Evolutionary conservation across 2,797 vertebrate species (phyloP), one percentile per base, ranked within the genome.

Genomic region (Glyptemys insculpta): DNA sequence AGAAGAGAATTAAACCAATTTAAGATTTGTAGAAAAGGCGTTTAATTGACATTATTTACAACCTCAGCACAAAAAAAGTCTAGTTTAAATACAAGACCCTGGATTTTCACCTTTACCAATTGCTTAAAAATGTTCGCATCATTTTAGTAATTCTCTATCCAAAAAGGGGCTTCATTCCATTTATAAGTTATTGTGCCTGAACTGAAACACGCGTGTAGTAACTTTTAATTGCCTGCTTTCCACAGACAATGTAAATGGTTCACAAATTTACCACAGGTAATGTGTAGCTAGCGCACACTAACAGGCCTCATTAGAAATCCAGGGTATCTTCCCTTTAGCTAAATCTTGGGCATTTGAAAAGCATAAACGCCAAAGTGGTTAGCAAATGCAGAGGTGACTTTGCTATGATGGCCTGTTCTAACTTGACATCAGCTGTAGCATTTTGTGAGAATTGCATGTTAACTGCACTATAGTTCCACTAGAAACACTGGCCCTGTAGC

Each of bases 11-110:
- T 54, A 86, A 92, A 19, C 31, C 34, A 89, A 50, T 56, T 88
- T 31, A 47, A 83, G 59, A 87, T 91, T 81, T 72, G 65, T 53
- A 5, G 15, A 37, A 57, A 90, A 80, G 31, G 85, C 85, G 78
- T 97, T 93, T 56, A 97, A 95, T 85, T 85, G 16, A 57, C 44
- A 21, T 91, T 92, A 88, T 94, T 87, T 89, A 92, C 7, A 96
- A 68, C 10, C 89, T 91, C 76, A 89, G 78, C 92, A 95, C 80
- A 97, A 91, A 93, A 86, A 90, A 72, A 65, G 31, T 85, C 31
- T 85, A 68, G 50, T 50, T 89, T 74, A 82, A 93, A 96, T 89
- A 85, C 6, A 62, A 83, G 62, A 56, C n/a, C 53, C 25, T 76
- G 34, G 37, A 16, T 81, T 96, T 97, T 89, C 53, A 92, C 8